Base-by-base conservation (phyloP, 2,797 vertebrate species). In the Micrastur ruficollis region DNA sequence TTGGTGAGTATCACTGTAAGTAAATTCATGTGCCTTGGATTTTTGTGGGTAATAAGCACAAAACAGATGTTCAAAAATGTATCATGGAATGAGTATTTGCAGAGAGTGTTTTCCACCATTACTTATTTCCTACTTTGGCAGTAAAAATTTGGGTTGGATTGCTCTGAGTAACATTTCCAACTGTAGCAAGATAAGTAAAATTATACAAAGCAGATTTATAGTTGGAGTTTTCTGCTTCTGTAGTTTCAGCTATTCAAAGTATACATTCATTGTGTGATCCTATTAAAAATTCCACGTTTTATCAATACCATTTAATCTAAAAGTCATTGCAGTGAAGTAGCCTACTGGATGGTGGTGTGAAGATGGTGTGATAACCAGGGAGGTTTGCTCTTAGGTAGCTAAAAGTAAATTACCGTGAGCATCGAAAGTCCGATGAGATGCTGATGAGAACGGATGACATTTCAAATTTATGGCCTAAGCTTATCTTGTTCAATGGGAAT, bases 401-500 rank as follows among this genome's bases (percentile, higher is more conserved):
- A 55, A 73, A 96, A 93, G 78, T 89, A 89, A 90, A 93, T 96
- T 81, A 74, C 78, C 74, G 52, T 58, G 68, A 88, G 42, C 74
- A 53, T 61, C 4, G 0, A 44, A 49, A 63, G 91, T 88, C 84
- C 44, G 18, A 62, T 75, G 92, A 94, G 68, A 85, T 55, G 66
- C 76, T 78, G 38, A 58, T 81, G 97, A 82, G 59, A 79, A 89
- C 81, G 38, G 81, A 94, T 84, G 86, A 72, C 86, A 92, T 97
- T 97, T 97, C 76, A 96, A 87, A 90, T 96, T 96, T 97, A 94
- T 97, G 67, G 86, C 86, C 89, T 92, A 10, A 74, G 82, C 75
- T 95, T 95, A 86, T 96, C 89, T 86, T 79, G 89, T 90, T 96
- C 86, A 84, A 62, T 13, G 75, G 93, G 90, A 96, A 91, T 93